Evolutionary conservation across 2,888 invertebrate genomes (phyloP).

Genomic region (Tricholauxania praeusta): DNA sequence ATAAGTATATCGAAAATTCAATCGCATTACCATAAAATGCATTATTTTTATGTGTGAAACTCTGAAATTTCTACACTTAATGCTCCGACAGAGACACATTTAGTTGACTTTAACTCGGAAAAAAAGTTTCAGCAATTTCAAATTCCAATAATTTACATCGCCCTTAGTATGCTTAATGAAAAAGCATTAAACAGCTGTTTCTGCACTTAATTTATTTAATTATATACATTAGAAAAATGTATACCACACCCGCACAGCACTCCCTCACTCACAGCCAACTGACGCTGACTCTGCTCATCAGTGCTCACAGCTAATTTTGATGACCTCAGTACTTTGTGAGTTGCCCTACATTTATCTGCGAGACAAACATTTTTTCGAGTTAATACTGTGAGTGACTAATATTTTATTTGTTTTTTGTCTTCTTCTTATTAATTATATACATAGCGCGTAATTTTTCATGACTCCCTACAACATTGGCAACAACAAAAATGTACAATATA

Average conservation of each 20-base stretch:
- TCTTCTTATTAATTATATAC: slow-evolving; percentile 14
- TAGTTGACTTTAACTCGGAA: too few species aligned
- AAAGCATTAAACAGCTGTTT: slow-evolving; percentile 53
- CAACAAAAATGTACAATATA: too few species aligned
- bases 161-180: too few species aligned
- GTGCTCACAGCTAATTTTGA: slow-evolving; percentile 17
- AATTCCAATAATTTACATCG: too few species aligned
- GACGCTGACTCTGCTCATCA: background rate
- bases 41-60: background rate
- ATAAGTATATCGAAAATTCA: too few species aligned
- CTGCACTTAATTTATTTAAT: slow-evolving; percentile 59
- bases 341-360: background rate
- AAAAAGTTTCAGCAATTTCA: too few species aligned
- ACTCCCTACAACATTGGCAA: background rate
- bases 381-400: too few species aligned
- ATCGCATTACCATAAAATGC: too few species aligned
- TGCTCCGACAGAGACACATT: too few species aligned
- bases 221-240: slow-evolving; percentile 25
- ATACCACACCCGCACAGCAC: background rate
- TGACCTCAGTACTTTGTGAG: background rate
- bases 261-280: background rate
- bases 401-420: slow-evolving; percentile 1
- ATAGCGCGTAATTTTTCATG: slow-evolving; percentile 28
- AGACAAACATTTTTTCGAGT: too few species aligned
- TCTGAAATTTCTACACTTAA: background rate